phyloP scores from a whole-genome alignment of 1,140 invertebrate species.

The Nautilus pompilius region DNA sequence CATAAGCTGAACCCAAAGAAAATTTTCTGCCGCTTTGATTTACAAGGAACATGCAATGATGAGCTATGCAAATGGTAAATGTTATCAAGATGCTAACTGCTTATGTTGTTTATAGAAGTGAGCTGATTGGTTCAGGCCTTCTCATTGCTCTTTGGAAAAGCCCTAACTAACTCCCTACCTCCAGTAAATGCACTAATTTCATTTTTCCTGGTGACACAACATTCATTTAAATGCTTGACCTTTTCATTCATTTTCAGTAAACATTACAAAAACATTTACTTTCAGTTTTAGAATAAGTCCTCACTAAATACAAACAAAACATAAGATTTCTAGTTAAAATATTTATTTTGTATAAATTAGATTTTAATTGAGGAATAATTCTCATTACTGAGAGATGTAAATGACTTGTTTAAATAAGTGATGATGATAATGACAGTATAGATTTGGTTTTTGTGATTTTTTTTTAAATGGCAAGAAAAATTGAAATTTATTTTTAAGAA shows the following conservation, averaged over 20 bases:
- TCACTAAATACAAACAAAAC: too few relatives aligned
- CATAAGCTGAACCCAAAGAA: slow-evolving; percentile 38
- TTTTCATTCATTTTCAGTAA: neutral
- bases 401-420: too few relatives aligned
- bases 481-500: too few relatives aligned
- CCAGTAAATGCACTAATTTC: neutral
- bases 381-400: too few relatives aligned
- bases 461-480: too few relatives aligned
- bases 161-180: neutral
- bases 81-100: neutral
- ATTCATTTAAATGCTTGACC: neutral
- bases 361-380: too few relatives aligned
- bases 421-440: too few relatives aligned
- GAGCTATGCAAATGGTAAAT: slow-evolving; percentile 40
- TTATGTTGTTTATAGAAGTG: neutral
- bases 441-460: too few relatives aligned
- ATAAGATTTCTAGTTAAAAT: too few relatives aligned
- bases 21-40: slow-evolving; percentile 38
- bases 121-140: neutral
- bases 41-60: slow-evolving; percentile 45
- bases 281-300: too few relatives aligned
- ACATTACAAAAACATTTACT: too few relatives aligned
- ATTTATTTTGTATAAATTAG: too few relatives aligned
- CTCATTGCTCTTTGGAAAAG: neutral
- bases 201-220: neutral